Evolutionary conservation across 2,113 vertebrate genomes (phyloP), one percentile per base, ranked within the genome.

Genomic region (Upupa epops): DNA sequence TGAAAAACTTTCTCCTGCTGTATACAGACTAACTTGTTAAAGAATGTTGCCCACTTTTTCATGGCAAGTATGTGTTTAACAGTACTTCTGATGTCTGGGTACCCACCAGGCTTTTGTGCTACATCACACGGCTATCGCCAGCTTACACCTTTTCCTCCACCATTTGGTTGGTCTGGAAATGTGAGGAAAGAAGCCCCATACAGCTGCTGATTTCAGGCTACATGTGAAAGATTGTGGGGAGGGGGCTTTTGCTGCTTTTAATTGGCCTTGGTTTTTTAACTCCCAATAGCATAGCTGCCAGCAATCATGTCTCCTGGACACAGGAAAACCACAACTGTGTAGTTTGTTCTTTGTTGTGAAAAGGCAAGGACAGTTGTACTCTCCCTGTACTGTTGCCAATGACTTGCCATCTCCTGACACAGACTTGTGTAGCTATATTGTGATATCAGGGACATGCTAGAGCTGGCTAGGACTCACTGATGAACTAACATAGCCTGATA

Each of bases 61-160:
- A 7, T 64, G 46, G 52, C 5, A 4, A 0, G 0, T 3, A 1
- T 68, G 11, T 65, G 13, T 66, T 80, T 31, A 51, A 18, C 17
- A 34, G 0, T 25, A 14, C 5, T 34, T 83, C 26, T 8, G 17
- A 0, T 24, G 8, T 5, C 36, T 45, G 21, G 46, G 22, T 49
- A 12, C 6, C 8, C 65, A 46, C 9, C 17, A 7, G 34, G 31
- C 15, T 88, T 83, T 80, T 66, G 18, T 69, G 72, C 42, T 40
- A 13, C 1, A 0, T 60, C 25, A 51, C 13, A 13, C 31, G 46
- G 42, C 40, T 79, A 79, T 88, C 80, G 32, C 40, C 17, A 3
- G 54, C 21, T 36, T 66, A 34, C 24, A 36, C 29, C 51, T 69
- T 63, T 11, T 79, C 16, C 65, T 51, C 36, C 26, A 12, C 64